Evolutionary conservation across 1,140 invertebrate genomes (phyloP), one percentile per base, ranked within the genome.

Genomic region (Ptiloglossa arizonensis): DNA sequence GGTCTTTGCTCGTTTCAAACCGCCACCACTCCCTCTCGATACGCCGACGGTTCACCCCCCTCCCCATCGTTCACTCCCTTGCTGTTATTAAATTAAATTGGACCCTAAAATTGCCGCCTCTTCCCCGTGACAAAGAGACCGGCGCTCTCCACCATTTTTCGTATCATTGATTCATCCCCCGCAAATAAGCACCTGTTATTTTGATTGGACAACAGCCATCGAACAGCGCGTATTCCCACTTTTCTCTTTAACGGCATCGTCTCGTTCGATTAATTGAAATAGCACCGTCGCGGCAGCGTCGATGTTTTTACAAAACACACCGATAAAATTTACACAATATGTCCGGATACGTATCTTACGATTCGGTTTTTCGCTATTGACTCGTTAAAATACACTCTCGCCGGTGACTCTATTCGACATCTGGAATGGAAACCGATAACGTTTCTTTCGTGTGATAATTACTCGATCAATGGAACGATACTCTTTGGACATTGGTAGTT

Each of bases 11-110:
- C 85, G 83, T 81, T 83, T 87, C 85, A 86, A 82, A 84, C 86
- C 80, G 41, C 80, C 85, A 83, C 82, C 67, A 83, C 77, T 73
- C 56, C 32, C 70, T 70, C 80, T 54, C 35, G 48, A 32, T n/a
- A 19, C 41, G 41, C 50, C 50, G n/a, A 22, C 48, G 52, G 56
- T 32, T 64, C 44, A n/a, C n/a, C n/a, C n/a, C n/a, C n/a, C n/a
- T n/a, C 46, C 27, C 41, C 15, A 19, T 29, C 32, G 27, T 48
- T 69, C 66, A 27, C 11, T n/a, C 64, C 74, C 64, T 80, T 84
- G 74, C 85, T 86, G 86, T 88, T 86, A 91, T 91, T 90, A 91
- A 90, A 91, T 91, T 91, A 90, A 91, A 91, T 90, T 89, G 83
- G 85, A 89, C 90, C 90, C 90, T 87, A 89, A 89, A 88, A 90